Evolutionary conservation across 2,113 vertebrate species (phyloP).

Genomic region (Lycaon pictus): DNA sequence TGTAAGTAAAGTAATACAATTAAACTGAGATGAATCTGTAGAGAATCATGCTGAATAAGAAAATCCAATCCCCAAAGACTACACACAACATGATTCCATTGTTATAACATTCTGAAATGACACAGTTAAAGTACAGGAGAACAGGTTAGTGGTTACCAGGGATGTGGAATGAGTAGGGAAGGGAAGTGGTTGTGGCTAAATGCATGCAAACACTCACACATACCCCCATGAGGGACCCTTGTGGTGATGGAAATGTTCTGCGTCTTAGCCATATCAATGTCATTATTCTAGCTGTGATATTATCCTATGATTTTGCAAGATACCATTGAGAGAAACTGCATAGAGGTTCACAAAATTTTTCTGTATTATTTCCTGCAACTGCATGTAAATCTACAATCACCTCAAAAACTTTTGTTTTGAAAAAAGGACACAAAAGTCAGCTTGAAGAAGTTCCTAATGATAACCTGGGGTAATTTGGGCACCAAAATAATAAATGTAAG

Average conservation of each 20-base stretch:
- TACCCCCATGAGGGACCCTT: neutral
- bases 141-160: neutral
- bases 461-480: neutral
- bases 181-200: neutral
- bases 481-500: conserved; percentile 1
- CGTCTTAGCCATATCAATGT: neutral
- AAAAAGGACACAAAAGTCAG: conserved; percentile 8
- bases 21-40: neutral
- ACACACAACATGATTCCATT: neutral
- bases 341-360: neutral
- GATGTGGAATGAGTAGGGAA: neutral
- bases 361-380: neutral
- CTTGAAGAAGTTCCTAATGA: neutral
- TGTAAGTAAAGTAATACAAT: neutral
- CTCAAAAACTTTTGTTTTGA: conserved; percentile 27
- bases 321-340: neutral
- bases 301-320: neutral
- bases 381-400: neutral
- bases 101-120: neutral
- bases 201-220: neutral
- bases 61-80: neutral
- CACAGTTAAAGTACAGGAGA: neutral
- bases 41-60: neutral
- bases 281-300: neutral
- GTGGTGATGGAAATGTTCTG: neutral